Evolutionary conservation across 2,888 invertebrate genomes (phyloP).

Genomic region (Macroteleia sp.): DNA sequence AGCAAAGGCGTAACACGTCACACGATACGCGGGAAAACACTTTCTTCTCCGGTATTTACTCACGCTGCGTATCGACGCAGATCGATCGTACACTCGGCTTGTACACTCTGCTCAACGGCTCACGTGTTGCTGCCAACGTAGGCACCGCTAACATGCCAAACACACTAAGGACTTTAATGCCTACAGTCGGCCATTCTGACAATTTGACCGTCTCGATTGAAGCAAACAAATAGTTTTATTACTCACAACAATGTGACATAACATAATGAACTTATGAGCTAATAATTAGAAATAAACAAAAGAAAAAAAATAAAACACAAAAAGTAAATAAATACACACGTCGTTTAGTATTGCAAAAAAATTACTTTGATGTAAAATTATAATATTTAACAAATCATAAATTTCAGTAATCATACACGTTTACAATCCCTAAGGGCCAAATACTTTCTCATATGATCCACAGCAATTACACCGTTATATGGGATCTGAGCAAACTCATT

Average conservation of each 20-base stretch:
- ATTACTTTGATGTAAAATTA: neutral
- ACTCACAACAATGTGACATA: neutral
- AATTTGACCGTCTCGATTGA: neutral
- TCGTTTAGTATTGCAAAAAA: neutral
- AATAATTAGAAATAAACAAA: neutral
- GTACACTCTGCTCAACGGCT: neutral
- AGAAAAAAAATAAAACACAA: too few relatives aligned
- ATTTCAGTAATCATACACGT: too few relatives aligned
- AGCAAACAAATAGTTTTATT: neutral
- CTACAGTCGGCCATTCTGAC: conserved; percentile 9
- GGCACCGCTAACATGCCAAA: neutral
- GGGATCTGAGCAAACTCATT: too few relatives aligned
- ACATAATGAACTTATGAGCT: neutral
- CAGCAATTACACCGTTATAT: too few relatives aligned
- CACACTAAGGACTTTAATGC: neutral
- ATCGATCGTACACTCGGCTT: too few relatives aligned
- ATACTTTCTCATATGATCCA: neutral
- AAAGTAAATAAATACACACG: too few relatives aligned
- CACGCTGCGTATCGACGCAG: too few relatives aligned
- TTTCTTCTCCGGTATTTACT: too few relatives aligned
- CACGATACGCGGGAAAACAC: too few relatives aligned
- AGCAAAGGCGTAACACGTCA: too few relatives aligned
- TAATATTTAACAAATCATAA: too few relatives aligned
- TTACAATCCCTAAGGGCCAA: too few relatives aligned
- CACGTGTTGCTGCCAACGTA: neutral